A percentile compares a stretch with the other conserved stretches of the same genome.
phyloP scores from a whole-genome alignment of 2,797 vertebrate genomes.

The Vespertilio murinus region DNA sequence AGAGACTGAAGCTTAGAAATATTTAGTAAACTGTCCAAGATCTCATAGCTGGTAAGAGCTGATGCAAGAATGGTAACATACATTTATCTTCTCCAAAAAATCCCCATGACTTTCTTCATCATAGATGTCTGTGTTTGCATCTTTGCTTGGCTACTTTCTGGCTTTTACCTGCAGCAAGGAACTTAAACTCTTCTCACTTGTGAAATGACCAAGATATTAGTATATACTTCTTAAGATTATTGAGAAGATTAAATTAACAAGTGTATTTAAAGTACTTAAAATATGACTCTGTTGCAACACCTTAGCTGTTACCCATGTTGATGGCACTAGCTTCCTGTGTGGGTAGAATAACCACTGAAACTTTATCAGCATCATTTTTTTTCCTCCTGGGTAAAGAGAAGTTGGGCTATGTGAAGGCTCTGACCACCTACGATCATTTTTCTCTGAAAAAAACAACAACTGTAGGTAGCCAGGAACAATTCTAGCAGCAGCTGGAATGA shows the following conservation, averaged over 20 bases:
- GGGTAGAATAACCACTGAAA: not conserved
- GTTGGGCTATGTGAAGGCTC: not conserved
- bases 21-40: not conserved
- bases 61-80: not conserved
- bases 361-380: not conserved
- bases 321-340: not conserved
- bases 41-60: not conserved
- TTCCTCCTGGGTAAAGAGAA: slow-evolving; percentile 14
- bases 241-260: not conserved
- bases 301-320: not conserved
- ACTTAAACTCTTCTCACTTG: not conserved
- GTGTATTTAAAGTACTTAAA: not conserved
- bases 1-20: not conserved
- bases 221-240: not conserved
- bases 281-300: not conserved
- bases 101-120: not conserved
- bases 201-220: not conserved
- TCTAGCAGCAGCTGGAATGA: not conserved
- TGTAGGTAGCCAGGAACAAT: not conserved
- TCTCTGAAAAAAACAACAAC: not conserved
- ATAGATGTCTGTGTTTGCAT: not conserved
- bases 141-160: not conserved
- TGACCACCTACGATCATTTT: not conserved
- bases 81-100: not conserved
- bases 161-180: not conserved